These are phyloP conservation scores for Argyresthia albistria DNA, from an alignment of 2,888 invertebrate genomes.

Conservation along the genomic window DNA sequence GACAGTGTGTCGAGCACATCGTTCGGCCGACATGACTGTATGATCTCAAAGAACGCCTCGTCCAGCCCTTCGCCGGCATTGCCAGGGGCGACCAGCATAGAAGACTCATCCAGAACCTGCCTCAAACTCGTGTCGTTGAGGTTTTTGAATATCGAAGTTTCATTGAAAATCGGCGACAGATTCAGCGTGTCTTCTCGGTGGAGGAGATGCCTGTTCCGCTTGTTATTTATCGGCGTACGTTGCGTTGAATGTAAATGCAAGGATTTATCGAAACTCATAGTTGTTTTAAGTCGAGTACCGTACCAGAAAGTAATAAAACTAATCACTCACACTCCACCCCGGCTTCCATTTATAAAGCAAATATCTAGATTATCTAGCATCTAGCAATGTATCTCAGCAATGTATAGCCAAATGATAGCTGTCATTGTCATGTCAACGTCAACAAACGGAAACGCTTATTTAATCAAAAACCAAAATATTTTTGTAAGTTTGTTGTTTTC, in stretches of 20 bases:
- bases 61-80: slow-evolving; percentile 42
- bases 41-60: slow-evolving; percentile 62
- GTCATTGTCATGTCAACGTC: too few species aligned
- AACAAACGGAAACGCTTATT: too few species aligned
- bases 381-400: too few species aligned
- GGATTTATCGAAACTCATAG: slow-evolving; percentile 42
- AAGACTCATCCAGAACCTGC: slow-evolving; percentile 57
- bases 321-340: background rate
- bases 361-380: too few species aligned
- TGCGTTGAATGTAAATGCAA: slow-evolving; percentile 44
- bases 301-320: background rate
- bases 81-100: slow-evolving; percentile 36
- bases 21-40: slow-evolving; percentile 50
- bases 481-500: too few species aligned
- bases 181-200: slow-evolving; percentile 56
- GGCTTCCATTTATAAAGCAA: too few species aligned
- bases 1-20: slow-evolving; percentile 74
- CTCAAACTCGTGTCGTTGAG: slow-evolving; percentile 58
- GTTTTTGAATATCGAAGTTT: slow-evolving; percentile 58
- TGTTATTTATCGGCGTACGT: slow-evolving; percentile 45
- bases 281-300: background rate
- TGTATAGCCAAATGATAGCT: too few species aligned
- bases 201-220: slow-evolving; percentile 38
- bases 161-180: slow-evolving; percentile 56
- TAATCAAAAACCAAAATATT: too few species aligned